Conservation (phyloP, 2,797 vertebrate genomes). For the Sebastes kiyomatsui region DNA sequence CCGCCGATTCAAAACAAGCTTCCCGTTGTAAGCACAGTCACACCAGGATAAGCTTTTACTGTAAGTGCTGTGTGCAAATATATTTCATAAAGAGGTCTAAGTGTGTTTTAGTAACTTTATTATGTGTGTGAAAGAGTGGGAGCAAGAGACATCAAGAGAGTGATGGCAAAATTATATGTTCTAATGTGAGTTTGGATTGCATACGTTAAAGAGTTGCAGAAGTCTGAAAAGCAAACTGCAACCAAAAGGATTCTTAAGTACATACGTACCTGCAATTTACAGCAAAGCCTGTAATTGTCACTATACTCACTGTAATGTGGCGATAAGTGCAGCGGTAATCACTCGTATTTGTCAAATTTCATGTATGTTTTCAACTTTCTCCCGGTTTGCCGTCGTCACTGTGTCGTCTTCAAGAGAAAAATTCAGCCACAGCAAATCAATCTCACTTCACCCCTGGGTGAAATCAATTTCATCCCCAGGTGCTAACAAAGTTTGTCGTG, state of each 20-base stretch:
- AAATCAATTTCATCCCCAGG: constrained; percentile 8
- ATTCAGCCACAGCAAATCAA: background rate
- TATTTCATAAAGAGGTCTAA: background rate
- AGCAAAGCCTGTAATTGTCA: background rate
- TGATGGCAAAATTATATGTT: background rate
- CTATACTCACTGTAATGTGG: background rate
- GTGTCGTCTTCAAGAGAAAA: background rate
- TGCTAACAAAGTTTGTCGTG: constrained; percentile 3
- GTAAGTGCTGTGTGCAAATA: background rate
- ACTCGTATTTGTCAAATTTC: background rate
- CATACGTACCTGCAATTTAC: background rate
- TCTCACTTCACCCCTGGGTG: background rate
- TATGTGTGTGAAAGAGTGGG: background rate
- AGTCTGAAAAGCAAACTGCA: background rate
- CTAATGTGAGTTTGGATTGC: background rate
- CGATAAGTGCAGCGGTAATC: background rate
- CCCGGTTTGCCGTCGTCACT: background rate
- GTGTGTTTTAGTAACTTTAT: background rate
- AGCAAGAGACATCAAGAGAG: background rate
- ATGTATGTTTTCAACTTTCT: background rate
- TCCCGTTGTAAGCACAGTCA: background rate
- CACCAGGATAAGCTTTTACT: background rate
- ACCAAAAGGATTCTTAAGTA: background rate
- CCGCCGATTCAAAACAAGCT: background rate
- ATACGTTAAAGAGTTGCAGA: background rate